Conservation (phyloP, 2,888 invertebrate genomes). For the Sussaba pulchella region DNA sequence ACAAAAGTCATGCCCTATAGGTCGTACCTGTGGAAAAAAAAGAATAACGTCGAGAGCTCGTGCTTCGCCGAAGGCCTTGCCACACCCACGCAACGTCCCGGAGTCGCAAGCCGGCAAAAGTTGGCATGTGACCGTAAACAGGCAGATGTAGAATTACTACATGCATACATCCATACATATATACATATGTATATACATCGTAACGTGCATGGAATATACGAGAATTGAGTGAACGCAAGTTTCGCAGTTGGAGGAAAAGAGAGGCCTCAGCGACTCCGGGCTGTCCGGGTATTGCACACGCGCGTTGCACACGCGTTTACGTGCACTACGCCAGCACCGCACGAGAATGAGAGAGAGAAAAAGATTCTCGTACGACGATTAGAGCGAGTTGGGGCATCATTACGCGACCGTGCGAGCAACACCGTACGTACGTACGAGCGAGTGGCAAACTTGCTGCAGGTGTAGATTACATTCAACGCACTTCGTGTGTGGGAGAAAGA, state of each 20-base stretch:
- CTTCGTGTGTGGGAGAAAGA: constrained; percentile 18
- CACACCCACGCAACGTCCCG: constrained; percentile 23
- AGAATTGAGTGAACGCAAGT: constrained; percentile 26
- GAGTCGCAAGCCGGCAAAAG: not conserved
- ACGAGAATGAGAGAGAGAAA: too few species aligned
- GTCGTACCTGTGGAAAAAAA: not conserved
- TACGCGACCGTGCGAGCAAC: constrained; percentile 14
- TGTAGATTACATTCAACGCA: constrained; percentile 42
- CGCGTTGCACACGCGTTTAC: not conserved
- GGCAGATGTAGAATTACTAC: constrained; percentile 34
- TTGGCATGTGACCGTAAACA: constrained; percentile 9
- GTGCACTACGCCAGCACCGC: too few species aligned
- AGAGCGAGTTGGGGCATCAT: constrained; percentile 6
- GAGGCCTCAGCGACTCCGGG: not conserved
- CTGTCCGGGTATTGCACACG: not conserved
- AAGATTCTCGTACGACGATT: not conserved
- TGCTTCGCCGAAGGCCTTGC: constrained; percentile 39
- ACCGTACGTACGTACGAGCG: not conserved
- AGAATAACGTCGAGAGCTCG: constrained; percentile 14
- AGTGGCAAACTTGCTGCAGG: constrained; percentile 44
- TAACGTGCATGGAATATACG: not conserved
- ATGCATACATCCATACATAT: too few species aligned
- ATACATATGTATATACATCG: too few species aligned
- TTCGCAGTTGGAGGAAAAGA: constrained; percentile 5
- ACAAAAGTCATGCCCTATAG: not conserved